phyloP scores from a whole-genome alignment of 2,113 vertebrate species.

The Elanoides forficatus region DNA sequence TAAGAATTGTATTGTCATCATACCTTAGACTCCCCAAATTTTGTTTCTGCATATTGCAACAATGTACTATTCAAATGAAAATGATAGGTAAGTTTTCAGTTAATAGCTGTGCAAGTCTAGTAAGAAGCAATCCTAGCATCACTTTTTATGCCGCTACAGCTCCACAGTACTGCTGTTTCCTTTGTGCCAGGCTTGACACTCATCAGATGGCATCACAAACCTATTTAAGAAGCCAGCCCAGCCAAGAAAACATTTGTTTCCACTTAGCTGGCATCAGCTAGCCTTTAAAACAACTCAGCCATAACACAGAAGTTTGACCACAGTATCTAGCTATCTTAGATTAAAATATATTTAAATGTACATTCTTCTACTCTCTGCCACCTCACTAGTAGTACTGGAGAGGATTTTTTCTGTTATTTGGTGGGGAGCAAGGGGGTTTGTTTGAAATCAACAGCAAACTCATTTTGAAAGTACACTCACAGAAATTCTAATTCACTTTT shows the following conservation, averaged over 20 bases:
- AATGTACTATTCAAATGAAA: neutral
- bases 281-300: neutral
- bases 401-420: neutral
- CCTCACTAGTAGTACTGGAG: neutral
- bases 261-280: neutral
- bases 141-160: neutral
- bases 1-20: neutral
- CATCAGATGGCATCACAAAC: neutral
- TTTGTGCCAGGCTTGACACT: neutral
- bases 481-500: neutral
- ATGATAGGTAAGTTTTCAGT: fast-evolving
- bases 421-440: neutral
- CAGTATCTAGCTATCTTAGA: neutral
- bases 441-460: neutral
- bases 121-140: neutral
- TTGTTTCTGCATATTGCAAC: neutral
- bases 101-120: neutral
- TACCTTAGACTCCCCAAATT: neutral
- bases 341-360: neutral
- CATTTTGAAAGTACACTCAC: neutral
- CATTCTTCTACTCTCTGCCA: neutral
- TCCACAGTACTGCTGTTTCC: neutral
- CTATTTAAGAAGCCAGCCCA: neutral
- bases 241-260: neutral
- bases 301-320: neutral